phyloP scores from a whole-genome alignment of 35 echinoderm and acorn worm species.

The Heliocidaris erythrogramma region DNA sequence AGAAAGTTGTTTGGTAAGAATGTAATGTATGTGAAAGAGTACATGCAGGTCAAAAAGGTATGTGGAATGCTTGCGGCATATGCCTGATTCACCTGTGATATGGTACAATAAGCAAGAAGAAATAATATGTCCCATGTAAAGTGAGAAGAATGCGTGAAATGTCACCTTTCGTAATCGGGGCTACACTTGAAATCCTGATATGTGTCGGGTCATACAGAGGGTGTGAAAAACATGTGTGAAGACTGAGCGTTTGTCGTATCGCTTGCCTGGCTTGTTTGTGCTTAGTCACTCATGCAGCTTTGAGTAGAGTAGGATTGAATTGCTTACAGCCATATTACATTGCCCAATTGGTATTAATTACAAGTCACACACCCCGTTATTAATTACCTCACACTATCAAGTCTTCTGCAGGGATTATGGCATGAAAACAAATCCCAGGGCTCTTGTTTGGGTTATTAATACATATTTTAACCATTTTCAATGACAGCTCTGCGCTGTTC shows the following conservation, averaged over 20 bases:
- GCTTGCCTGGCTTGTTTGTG: conserved; percentile 6
- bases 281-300: neutral
- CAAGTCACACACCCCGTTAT: conserved; percentile 28
- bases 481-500: neutral
- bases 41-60: neutral
- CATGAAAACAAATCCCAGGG: conserved; percentile 8
- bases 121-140: neutral
- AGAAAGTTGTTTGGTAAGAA: conserved; percentile 4
- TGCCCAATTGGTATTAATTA: conserved; percentile 1
- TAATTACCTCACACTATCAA: neutral
- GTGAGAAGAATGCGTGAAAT: neutral
- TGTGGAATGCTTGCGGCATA: neutral
- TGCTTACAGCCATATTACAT: neutral
- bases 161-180: neutral
- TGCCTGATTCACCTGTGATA: neutral
- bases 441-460: neutral
- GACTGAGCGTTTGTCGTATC: neutral
- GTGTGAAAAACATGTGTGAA: neutral
- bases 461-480: neutral
- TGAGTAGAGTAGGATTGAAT: neutral
- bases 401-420: conserved; percentile 6
- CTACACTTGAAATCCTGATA: neutral
- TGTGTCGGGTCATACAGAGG: neutral
- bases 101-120: neutral
- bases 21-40: neutral